A percentile compares a stretch with the other conserved stretches of the same genome.
These are phyloP conservation scores for Aphelinus atriplicis DNA, from an alignment of 1,140 invertebrate genomes.

Conservation along the genomic window DNA sequence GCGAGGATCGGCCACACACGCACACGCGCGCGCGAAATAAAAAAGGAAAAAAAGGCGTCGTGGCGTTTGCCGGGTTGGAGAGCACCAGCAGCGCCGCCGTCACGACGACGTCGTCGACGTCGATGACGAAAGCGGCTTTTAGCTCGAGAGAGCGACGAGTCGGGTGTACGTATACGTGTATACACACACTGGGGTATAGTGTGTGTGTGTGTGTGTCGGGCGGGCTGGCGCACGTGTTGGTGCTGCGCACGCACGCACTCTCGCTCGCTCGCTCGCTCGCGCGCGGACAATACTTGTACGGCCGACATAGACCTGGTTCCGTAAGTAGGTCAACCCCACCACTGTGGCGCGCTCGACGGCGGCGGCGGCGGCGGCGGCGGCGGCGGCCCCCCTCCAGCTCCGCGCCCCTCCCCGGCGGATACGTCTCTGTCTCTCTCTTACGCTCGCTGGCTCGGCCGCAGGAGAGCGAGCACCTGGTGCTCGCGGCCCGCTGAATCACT, in stretches of 20 bases:
- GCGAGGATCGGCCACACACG: too few species aligned
- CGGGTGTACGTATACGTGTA: neutral
- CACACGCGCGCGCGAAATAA: too few species aligned
- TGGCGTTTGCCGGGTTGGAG: too few species aligned
- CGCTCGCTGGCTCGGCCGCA: constrained; percentile 50
- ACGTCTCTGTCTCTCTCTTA: constrained; percentile 3
- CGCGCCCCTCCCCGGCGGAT: constrained; percentile 37
- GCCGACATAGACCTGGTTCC: constrained; percentile 68
- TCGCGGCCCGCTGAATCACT: constrained; percentile 65
- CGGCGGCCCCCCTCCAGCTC: constrained; percentile 45
- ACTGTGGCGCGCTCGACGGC: constrained; percentile 47
- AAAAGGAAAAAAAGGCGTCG: too few species aligned
- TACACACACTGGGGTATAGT: neutral
- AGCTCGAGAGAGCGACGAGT: neutral
- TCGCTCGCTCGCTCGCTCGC: constrained; percentile 28
- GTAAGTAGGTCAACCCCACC: constrained; percentile 76
- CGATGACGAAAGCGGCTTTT: too few species aligned
- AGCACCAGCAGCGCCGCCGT: neutral
- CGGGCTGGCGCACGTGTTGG: neutral
- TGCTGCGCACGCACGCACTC: too few species aligned
- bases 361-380: constrained; percentile 58
- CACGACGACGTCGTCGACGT: neutral
- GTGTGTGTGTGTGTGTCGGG: too few species aligned
- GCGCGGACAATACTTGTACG: constrained; percentile 63
- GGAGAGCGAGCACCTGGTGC: constrained; percentile 66